Evolutionary conservation across 92 coral and sea anemone species (phyloP), one percentile per base, ranked within the genome.

Genomic region (Actinernus sp.): DNA sequence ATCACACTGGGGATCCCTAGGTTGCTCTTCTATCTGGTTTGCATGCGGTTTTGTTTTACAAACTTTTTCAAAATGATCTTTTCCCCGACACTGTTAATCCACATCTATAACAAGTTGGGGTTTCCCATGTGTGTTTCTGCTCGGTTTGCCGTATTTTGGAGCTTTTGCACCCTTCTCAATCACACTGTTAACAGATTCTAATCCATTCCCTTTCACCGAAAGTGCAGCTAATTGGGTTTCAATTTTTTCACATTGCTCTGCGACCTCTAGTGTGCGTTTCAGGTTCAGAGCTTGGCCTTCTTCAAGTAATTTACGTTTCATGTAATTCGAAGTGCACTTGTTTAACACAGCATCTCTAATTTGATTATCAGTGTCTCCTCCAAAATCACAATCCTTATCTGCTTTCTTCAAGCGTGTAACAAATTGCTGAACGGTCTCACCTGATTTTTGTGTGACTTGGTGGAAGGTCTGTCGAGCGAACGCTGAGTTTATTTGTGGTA

Each of bases 401-500:
- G 48, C 68, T 46, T 38, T 36, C 34, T 17, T 55, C 17, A 56
- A 22, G 27, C 44, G 29, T 18, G 76, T 20, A 11, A 49, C 57
- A 16, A 45, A 48, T 23, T 46, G 56, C 38, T 51, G 71, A 19
- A 31, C 10, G 9, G 80, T 47, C 24, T 73, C 80, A 19, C 57
- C 36, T 14, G 58, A 49, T 13, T 49, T 44, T 43, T 55, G 75
- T 12, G 30, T 14, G 11, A 72, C 26, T 52, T 50, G 54, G 10
- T 37, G 62, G 38, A 81, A 81, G 1, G 59, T 22, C 34, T 81
- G 75, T 17, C 87, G 61, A 38, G 87, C 73, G 31, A 52, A 70
- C 12, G 86, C 61, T 18, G 80, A 65, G 53, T 70, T 61, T 5
- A 71, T 50, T 41, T 81, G 45, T 25, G 54, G 88, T 7, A 58